A percentile compares a stretch with the other conserved stretches of the same genome.
Conservation (phyloP, 2,797 vertebrate species). For the Zenarchopterus dispar region DNA sequence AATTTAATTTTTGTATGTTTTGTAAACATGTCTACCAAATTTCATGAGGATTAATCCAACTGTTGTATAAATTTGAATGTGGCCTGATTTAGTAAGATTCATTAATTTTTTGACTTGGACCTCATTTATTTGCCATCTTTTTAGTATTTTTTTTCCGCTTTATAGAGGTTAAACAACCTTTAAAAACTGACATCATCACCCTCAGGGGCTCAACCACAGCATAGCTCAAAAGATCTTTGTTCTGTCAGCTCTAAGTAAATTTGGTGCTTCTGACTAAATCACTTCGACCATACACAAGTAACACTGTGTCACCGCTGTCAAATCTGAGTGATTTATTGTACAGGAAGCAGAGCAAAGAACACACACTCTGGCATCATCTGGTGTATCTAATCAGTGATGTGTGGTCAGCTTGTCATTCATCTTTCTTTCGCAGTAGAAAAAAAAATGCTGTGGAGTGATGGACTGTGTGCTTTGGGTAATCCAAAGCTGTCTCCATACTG, state of each 20-base stretch:
- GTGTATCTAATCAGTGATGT: slow-evolving; percentile 29
- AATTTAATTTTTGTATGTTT: too few relatives aligned
- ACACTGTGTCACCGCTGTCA: slow-evolving; percentile 13
- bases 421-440: slow-evolving; percentile 5
- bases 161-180: too few relatives aligned
- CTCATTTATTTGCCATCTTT: too few relatives aligned
- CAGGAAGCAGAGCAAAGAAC: slow-evolving; percentile 23
- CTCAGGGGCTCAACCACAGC: too few relatives aligned
- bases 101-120: too few relatives aligned
- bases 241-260: slow-evolving; percentile 5
- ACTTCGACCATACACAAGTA: slow-evolving; percentile 12
- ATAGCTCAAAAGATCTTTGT: too few relatives aligned
- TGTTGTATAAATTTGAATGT: too few relatives aligned
- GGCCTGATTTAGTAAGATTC: too few relatives aligned
- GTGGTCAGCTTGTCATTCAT: slow-evolving; percentile 39
- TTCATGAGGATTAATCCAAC: too few relatives aligned
- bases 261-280: slow-evolving; percentile 11
- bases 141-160: too few relatives aligned
- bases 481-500: slow-evolving; percentile 24
- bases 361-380: slow-evolving; percentile 7
- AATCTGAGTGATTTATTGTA: slow-evolving; percentile 28
- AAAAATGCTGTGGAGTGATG: slow-evolving; percentile 1
- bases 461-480: slow-evolving; percentile 22
- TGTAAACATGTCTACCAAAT: too few relatives aligned
- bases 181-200: too few relatives aligned